phyloP scores from a whole-genome alignment of 1,140 invertebrate species.

The Aricia agestis region DNA sequence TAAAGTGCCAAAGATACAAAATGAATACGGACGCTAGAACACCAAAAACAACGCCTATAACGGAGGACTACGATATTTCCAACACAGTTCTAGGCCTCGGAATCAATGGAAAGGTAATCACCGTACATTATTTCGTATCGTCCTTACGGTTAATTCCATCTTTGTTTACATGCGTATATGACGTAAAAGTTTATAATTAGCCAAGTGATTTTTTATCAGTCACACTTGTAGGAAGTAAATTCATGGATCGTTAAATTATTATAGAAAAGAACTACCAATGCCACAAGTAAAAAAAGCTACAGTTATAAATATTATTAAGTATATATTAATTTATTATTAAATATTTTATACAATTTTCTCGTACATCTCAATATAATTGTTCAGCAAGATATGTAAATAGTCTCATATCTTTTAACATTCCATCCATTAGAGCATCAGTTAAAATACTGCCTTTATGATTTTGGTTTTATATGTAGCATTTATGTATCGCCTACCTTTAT shows the following conservation, averaged over 20 bases:
- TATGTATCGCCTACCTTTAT: too few species aligned
- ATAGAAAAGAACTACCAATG: not conserved
- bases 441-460: too few species aligned
- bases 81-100: conserved; percentile 96
- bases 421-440: too few species aligned
- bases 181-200: conserved; percentile 58
- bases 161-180: conserved; percentile 55
- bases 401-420: too few species aligned
- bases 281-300: too few species aligned
- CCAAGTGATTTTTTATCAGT: conserved; percentile 16
- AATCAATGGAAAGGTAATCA: conserved; percentile 94
- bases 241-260: not conserved
- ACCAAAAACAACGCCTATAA: conserved; percentile 88
- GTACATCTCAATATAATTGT: too few species aligned
- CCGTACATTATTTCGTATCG: conserved; percentile 11
- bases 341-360: too few species aligned
- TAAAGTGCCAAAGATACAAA: conserved; percentile 28
- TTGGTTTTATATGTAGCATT: too few species aligned
- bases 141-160: not conserved
- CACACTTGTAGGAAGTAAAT: conserved; percentile 9
- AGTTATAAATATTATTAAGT: too few species aligned
- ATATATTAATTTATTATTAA: too few species aligned
- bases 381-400: too few species aligned
- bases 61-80: conserved; percentile 96
- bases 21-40: conserved; percentile 67